Conservation (phyloP, 1,140 invertebrate genomes). For the Mercenaria mercenaria region DNA sequence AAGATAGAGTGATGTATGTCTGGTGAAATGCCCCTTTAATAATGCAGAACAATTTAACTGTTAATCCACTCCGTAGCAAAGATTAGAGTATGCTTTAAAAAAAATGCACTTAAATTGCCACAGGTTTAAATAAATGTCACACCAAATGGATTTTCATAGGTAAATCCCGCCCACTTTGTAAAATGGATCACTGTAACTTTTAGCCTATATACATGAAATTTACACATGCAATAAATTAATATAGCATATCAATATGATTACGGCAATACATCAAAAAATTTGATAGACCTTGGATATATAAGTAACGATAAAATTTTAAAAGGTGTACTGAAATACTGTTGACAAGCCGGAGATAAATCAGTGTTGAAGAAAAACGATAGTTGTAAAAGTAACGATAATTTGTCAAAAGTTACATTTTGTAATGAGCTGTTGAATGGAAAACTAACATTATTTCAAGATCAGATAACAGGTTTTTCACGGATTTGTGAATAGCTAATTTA, state of each 20-base stretch:
- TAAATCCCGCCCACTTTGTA: background rate
- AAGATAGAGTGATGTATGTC: too few relatives aligned
- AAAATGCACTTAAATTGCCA: background rate
- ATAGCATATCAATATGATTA: background rate
- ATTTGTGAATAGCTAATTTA: conserved; percentile 5
- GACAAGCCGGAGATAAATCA: background rate
- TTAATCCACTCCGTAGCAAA: background rate
- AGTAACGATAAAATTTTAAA: background rate
- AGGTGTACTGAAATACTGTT: background rate
- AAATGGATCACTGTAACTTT: conserved; percentile 5
- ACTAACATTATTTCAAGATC: background rate
- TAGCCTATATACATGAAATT: background rate
- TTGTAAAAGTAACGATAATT: background rate
- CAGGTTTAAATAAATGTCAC: conserved; percentile 4
- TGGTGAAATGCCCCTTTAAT: too few relatives aligned
- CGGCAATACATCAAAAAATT: background rate
- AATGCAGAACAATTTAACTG: too few relatives aligned
- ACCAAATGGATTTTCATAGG: background rate
- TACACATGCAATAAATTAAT: background rate
- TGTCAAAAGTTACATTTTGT: conserved; percentile 17
- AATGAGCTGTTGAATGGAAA: background rate
- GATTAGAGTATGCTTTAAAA: conserved; percentile 1
- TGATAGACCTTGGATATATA: background rate
- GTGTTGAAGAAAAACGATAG: too few relatives aligned
- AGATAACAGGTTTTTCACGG: conserved; percentile 1